phyloP scores from a whole-genome alignment of 92 coral and sea anemone species.

The Porites rus region DNA sequence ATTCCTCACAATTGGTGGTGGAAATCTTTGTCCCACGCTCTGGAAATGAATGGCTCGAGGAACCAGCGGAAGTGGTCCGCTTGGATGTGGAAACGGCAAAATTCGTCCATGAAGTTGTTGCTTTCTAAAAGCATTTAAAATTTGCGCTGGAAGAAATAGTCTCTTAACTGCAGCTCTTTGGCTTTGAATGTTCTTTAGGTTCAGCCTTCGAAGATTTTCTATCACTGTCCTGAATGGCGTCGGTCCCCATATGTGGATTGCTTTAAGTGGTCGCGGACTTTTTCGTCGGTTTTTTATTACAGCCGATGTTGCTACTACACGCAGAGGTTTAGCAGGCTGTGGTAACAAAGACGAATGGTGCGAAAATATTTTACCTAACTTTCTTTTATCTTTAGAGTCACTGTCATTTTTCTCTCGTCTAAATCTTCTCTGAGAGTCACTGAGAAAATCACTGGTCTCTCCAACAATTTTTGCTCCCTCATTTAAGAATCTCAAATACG shows the following conservation, averaged over 20 bases:
- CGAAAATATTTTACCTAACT: background rate
- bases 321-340: conserved; percentile 77
- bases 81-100: background rate
- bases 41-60: conserved; percentile 21
- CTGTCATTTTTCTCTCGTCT: conserved; percentile 23
- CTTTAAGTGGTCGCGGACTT: conserved; percentile 73
- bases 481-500: background rate
- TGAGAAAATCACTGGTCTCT: background rate
- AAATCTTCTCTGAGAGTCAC: background rate
- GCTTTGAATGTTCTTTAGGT: conserved; percentile 50
- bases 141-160: conserved; percentile 67
- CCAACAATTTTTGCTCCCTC: background rate
- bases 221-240: conserved; percentile 92
- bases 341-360: conserved; percentile 50
- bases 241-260: conserved; percentile 95
- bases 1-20: background rate
- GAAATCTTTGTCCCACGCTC: conserved; percentile 3
- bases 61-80: background rate
- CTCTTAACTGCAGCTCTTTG: conserved; percentile 68
- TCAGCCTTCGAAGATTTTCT: conserved; percentile 72
- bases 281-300: conserved; percentile 76
- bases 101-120: background rate
- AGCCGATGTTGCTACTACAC: conserved; percentile 86
- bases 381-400: background rate
- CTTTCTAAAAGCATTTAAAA: conserved; percentile 3